phyloP scores from a whole-genome alignment of 2,113 vertebrate genomes.

The Microcebus tavaratra region DNA sequence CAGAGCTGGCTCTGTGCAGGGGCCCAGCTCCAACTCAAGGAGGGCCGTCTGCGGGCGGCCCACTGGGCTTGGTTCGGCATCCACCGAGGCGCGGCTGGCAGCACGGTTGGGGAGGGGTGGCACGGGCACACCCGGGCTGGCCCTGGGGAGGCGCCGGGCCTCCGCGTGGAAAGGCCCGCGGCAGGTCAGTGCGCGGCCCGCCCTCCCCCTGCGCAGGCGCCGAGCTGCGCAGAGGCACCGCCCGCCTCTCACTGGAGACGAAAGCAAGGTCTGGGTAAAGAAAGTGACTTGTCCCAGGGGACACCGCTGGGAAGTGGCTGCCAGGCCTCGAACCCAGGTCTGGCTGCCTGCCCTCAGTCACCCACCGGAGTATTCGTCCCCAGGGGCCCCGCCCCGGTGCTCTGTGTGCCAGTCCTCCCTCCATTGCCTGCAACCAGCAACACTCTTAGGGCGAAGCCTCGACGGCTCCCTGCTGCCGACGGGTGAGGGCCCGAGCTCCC shows the following conservation, averaged over 20 bases:
- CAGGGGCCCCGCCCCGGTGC: neutral
- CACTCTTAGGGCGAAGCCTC: neutral
- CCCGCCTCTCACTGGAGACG: neutral
- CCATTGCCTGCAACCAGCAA: neutral
- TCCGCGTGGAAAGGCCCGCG: no score
- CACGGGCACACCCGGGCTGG: rapidly evolving
- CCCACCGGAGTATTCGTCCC: neutral
- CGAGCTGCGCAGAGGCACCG: rapidly evolving
- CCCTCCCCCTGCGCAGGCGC: neutral
- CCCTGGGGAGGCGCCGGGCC: neutral
- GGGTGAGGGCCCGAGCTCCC: neutral
- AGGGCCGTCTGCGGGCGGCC: neutral
- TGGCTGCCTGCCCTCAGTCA: neutral
- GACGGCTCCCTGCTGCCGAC: neutral
- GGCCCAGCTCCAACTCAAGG: neutral
- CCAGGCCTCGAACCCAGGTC: neutral
- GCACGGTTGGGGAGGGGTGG: rapidly evolving
- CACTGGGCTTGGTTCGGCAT: neutral
- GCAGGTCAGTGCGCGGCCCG: rapidly evolving
- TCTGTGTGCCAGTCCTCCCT: neutral
- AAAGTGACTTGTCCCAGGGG: neutral
- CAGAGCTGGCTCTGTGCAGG: neutral
- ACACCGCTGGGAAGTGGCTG: neutral
- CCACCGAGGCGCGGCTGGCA: neutral
- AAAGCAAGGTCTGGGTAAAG: neutral